These are phyloP conservation scores for Aporrectodea caliginosa DNA, from an alignment of 1,140 invertebrate genomes.

Conservation along the genomic window DNA sequence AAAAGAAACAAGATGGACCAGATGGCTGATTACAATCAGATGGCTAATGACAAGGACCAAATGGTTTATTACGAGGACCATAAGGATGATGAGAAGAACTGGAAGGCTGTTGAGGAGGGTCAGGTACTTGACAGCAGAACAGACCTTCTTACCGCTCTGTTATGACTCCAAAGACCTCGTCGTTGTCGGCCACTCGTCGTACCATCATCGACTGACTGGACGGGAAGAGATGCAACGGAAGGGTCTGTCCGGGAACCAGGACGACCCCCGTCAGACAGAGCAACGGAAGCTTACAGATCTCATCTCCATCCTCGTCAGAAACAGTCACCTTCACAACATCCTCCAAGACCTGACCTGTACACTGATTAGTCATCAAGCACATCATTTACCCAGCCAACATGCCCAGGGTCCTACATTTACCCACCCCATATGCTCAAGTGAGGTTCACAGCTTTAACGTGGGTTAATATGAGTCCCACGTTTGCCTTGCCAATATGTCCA, in stretches of 20 bases:
- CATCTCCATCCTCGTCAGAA: conserved; percentile 58
- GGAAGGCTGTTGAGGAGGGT: too few species aligned
- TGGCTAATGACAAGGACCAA: too few species aligned
- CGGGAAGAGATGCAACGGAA: conserved; percentile 66
- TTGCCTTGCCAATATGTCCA: neutral
- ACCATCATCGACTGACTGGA: conserved; percentile 60
- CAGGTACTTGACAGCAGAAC: too few species aligned
- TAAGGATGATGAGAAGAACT: too few species aligned
- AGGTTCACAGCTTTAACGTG: too few species aligned
- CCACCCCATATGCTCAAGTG: too few species aligned
- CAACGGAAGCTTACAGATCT: conserved; percentile 60
- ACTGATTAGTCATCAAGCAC: neutral
- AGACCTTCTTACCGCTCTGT: conserved; percentile 57
- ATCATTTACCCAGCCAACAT: too few species aligned
- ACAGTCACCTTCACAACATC: neutral
- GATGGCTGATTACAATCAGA: too few species aligned
- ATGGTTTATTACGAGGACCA: too few species aligned
- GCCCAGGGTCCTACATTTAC: neutral
- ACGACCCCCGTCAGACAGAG: conserved; percentile 62
- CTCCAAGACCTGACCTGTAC: neutral
- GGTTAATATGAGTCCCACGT: too few species aligned
- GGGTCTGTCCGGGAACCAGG: conserved; percentile 68
- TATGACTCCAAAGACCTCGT: conserved; percentile 65
- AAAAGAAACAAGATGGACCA: too few species aligned
- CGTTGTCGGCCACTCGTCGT: conserved; percentile 58